Base-by-base conservation (phyloP, 2,888 invertebrate species). In the Caenorhabditis doughertyi region DNA sequence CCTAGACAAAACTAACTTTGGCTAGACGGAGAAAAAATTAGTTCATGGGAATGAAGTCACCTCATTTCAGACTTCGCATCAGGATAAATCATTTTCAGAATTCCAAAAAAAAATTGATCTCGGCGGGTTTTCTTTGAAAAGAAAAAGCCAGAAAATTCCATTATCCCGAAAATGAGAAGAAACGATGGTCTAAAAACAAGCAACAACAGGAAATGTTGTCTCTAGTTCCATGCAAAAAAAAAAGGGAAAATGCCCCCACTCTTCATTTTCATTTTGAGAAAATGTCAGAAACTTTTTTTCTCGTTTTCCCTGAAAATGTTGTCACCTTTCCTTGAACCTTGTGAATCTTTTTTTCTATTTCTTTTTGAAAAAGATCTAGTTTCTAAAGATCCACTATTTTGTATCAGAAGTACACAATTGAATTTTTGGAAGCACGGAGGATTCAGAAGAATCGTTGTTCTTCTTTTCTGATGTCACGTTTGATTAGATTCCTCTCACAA, bases 161-260 rank as follows among this genome's bases (percentile, higher is more conserved):
- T 72, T 72, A 72, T 51, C 62, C 53, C 51, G 27, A 51, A 35
- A 71, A 71, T 53, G 51, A 60, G 60, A 32, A 39, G 39, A 39
- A 16, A 1, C 39, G 39, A 62, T 62, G 62, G 72, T 72, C 51
- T 62, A 62, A 60, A 51, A 64, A 53, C 29, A 29, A 39, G 27
- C 23, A 51, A 72, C 42, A 72, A 72, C 72, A 72, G 72, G 72
- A 72, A 72, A 72, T 72, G 72, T 62, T 62, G 72, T 53, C 29
- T 39, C 27, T 35, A 13, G n/a, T n/a, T 58, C 32, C n/a, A 18
- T 49, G 29, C 70, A 27, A 39, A 44, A 56, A 27, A 44, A 11
- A n/a, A 39, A 16, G 16, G 16, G 16, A 32, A 32, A 32, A 32
- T 4, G 9, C n/a, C n/a, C n/a, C n/a, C n/a, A n/a, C n/a, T n/a